Evolutionary conservation across 2,113 vertebrate species (phyloP).

Genomic region (Anolis sagrei): DNA sequence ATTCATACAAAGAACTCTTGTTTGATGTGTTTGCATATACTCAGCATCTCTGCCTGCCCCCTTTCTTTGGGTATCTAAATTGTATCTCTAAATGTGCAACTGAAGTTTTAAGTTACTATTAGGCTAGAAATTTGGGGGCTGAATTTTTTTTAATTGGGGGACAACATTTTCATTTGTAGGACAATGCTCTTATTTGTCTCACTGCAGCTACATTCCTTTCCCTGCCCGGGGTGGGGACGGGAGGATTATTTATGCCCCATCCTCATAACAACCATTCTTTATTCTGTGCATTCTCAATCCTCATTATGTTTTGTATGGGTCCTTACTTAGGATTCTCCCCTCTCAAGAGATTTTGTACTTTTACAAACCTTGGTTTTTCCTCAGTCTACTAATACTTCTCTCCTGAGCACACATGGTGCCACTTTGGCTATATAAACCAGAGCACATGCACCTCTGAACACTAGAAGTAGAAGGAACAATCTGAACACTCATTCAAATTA

Average conservation of each 20-base stretch:
- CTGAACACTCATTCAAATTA: not conserved
- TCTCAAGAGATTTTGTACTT: not conserved
- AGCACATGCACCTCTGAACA: not conserved
- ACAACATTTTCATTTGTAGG: too few relatives aligned
- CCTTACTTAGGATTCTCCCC: not conserved
- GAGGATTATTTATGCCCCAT: not conserved
- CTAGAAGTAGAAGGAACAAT: not conserved
- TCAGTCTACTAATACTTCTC: not conserved
- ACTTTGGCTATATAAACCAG: not conserved
- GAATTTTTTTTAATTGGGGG: too few relatives aligned
- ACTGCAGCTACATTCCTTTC: too few relatives aligned
- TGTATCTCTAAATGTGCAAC: too few relatives aligned
- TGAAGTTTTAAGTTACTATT: too few relatives aligned
- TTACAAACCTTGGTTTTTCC: not conserved
- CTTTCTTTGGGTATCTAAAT: too few relatives aligned
- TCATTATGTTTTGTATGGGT: not conserved
- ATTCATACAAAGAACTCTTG: too few relatives aligned
- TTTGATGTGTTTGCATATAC: too few relatives aligned
- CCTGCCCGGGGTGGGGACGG: not conserved
- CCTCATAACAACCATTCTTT: not conserved
- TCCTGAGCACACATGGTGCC: not conserved
- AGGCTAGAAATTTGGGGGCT: too few relatives aligned
- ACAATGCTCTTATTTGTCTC: too few relatives aligned
- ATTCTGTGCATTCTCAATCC: not conserved
- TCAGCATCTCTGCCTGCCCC: too few relatives aligned